Conservation (phyloP, 30 jellyfish, hydroid and myxozoan genomes). For the Clytia hemisphaerica region DNA sequence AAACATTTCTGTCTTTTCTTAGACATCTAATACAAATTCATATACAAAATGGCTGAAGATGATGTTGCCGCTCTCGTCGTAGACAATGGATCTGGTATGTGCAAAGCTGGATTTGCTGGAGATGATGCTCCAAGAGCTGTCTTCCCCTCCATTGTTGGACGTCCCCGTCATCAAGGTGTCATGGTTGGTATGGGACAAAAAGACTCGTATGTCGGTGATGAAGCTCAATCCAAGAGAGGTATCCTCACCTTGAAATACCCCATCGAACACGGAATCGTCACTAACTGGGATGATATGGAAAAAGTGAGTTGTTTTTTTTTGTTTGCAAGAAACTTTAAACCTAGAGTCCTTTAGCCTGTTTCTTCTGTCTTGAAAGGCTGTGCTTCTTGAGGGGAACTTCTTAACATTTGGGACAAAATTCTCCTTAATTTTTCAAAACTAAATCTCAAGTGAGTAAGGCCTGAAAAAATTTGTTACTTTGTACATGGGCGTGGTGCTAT, state of each 20-base stretch:
- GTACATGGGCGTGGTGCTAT: too few relatives aligned
- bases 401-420: too few relatives aligned
- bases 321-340: too few relatives aligned
- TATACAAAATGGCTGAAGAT: slow-evolving; percentile 95
- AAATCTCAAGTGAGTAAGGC: too few relatives aligned
- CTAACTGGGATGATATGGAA: slow-evolving; percentile 99
- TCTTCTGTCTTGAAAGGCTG: too few relatives aligned
- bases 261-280: slow-evolving; percentile 98
- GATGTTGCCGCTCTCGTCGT: slow-evolving; percentile 98
- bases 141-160: slow-evolving; percentile 98
- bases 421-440: too few relatives aligned
- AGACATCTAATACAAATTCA: too few relatives aligned
- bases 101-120: slow-evolving; percentile 99
- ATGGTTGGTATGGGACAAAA: slow-evolving; percentile 99
- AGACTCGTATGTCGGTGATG: slow-evolving; percentile 99
- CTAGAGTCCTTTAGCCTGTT: too few relatives aligned
- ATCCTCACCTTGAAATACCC: slow-evolving; percentile 97
- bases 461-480: too few relatives aligned
- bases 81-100: slow-evolving; percentile 99
- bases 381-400: too few relatives aligned
- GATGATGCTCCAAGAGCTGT: slow-evolving; percentile 99
- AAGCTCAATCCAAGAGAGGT: slow-evolving; percentile 99
- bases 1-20: too few relatives aligned
- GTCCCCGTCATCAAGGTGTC: slow-evolving; percentile 99
- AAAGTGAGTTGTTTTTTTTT: too few relatives aligned